Base-by-base conservation (phyloP, 2,113 vertebrate genomes). In the Dolichotis patagonum region DNA sequence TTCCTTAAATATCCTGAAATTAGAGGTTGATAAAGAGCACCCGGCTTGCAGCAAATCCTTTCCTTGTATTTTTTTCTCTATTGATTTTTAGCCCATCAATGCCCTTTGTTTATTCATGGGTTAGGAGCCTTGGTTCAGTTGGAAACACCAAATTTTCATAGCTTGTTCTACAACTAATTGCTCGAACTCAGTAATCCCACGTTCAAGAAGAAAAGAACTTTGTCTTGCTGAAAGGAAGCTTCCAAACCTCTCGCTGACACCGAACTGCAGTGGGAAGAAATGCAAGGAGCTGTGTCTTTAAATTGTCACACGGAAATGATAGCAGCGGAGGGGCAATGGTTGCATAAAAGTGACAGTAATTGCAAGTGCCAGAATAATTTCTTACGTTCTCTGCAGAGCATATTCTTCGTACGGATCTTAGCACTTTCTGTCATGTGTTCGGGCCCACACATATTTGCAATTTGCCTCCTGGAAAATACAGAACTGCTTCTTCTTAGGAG, bases 1-100 rank as follows among this genome's bases (percentile, higher is more conserved):
- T 92, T 67, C 95, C 90, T 84, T 93, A 97, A 97, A 80, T 97
- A 96, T 71, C 85, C 87, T 90, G 80, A 98, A 98, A 98, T 95
- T 96, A 97, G 95, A 91, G 80, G 88, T 96, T 81, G 73, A 46
- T 62, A 46, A 65, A 81, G 92, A 96, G 52, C 63, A 77, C 88
- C 88, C 7, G 5, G 69, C 69, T 95, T 85, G 3, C 5, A 91
- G 78, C 69, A 96, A 87, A 93, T 91, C 10, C 87, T 96, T 96
- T 84, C 38, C 32, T 26, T 92, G 80, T 67, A 16, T 54, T 71
- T 52, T 58, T 49, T 56, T 90, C 41, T 81, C 92, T 88, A 85
- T 65, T 92, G 32, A 73, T 71, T 95, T 95, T 38, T 91, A 71
- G 60, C 54, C 63, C 13, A 49, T 90, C n/a, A 60, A 28, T 82